Base-by-base conservation (phyloP, 2,113 vertebrate species). In the Nanorana parkeri region DNA sequence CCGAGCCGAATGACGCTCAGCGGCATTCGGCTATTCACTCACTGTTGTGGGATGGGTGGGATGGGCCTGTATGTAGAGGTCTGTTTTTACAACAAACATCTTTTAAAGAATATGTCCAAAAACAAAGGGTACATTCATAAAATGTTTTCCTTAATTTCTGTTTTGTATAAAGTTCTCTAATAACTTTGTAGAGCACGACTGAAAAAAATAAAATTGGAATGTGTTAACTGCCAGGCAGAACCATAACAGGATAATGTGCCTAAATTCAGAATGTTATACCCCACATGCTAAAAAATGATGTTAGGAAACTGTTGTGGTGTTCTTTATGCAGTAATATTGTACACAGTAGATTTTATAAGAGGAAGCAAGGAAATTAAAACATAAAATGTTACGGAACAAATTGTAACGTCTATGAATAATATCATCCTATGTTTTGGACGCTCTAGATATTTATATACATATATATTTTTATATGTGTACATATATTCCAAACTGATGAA, bases 201-300 rank as follows among this genome's bases (percentile, higher is more conserved):
- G 51, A 54, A 26, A 23, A 2, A 15, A 91, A 73, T 78, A 19
- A 51, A n/a, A n/a, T n/a, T 69, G 80, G 88, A 89, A 86, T 87
- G 78, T 84, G 89, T 82, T 87, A 87, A 88, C 85, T 88, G 86
- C 32, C 41, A 17, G 54, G 52, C 26, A 74, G 20, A 63, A 36
- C 55, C 32, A 29, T 20, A 56, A 29, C 76, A 24, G 19, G 52
- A 63, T 47, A 86, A 86, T 86, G 87, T 88, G 84, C 80, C 83
- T 86, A 89, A 90, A 89, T 73, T 68, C 79, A 84, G 75, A 10
- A 41, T 17, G 60, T 68, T 91, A 88, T 80, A 78, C 65, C 63
- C 78, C 28, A 72, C 23, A 28, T 84, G 84, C 84, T 87, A 88
- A 55, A 85, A 84, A 84, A 65, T 67, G 61, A 84, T 58, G 78